Evolutionary conservation across 2,888 invertebrate genomes (phyloP).

Genomic region (Nowickia ferox): DNA sequence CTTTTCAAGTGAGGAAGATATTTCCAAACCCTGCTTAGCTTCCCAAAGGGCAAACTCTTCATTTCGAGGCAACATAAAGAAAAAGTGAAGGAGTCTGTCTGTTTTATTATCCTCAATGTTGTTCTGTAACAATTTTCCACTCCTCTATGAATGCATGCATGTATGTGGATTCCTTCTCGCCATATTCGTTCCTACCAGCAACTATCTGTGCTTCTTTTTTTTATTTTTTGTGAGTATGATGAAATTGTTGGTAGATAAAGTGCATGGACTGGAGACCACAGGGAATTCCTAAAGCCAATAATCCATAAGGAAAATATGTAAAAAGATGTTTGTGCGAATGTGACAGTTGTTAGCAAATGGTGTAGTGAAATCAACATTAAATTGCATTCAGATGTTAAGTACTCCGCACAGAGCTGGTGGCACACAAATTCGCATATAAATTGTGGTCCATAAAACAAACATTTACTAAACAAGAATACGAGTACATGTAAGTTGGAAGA

Average conservation of each 20-base stretch:
- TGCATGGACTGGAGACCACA: constrained; percentile 21
- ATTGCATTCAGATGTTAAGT: constrained; percentile 46
- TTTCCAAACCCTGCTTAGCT: no score
- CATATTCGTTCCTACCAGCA: constrained; percentile 7
- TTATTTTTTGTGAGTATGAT: not conserved
- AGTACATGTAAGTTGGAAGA: not conserved
- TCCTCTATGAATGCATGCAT: no score
- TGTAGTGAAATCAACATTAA: constrained; percentile 55
- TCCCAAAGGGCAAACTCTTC: no score
- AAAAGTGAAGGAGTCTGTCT: no score
- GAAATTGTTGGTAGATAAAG: constrained; percentile 1
- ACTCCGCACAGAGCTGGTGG: not conserved
- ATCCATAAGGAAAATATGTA: constrained; percentile 54
- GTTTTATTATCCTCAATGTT: no score
- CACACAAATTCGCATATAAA: constrained; percentile 26
- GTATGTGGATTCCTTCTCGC: not conserved
- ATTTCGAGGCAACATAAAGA: no score
- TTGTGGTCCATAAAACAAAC: constrained; percentile 8
- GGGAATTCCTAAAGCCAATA: constrained; percentile 59
- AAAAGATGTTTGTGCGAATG: constrained; percentile 32
- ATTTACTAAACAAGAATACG: not conserved
- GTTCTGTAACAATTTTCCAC: no score
- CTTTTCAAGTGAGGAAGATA: no score
- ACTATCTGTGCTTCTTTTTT: not conserved
- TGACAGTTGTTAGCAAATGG: constrained; percentile 36